phyloP scores from a whole-genome alignment of 1,140 invertebrate species.

The Dinoponera quadriceps region DNA sequence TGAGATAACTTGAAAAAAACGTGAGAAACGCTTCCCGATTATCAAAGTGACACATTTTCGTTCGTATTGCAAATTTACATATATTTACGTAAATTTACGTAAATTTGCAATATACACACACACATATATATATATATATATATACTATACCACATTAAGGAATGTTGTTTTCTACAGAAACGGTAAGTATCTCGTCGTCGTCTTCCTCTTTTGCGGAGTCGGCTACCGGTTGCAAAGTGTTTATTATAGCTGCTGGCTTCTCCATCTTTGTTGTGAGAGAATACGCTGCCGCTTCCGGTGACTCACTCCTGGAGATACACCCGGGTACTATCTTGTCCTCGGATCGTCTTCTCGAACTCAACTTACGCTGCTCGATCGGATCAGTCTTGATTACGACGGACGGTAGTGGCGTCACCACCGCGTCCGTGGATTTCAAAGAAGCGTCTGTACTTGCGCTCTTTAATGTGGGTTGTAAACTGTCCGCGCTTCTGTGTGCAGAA shows the following conservation, averaged over 20 bases:
- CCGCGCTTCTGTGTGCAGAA: not conserved
- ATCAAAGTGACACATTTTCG: not conserved
- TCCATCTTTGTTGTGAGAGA: conserved; percentile 16
- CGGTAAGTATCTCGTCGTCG: conserved; percentile 19
- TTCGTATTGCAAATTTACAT: conserved; percentile 6
- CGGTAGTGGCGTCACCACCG: not conserved
- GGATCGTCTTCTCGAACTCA: not conserved
- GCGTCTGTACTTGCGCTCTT: not conserved
- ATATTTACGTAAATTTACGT: conserved; percentile 9
- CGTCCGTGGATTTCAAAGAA: not conserved
- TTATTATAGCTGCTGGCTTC: not conserved
- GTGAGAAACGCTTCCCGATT: no score
- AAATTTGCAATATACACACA: conserved; percentile 21
- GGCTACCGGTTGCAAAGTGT: not conserved
- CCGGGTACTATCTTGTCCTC: not conserved
- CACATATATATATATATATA: conserved; percentile 5
- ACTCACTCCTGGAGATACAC: not conserved
- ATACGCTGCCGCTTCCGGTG: not conserved
- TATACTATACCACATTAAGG: conserved; percentile 57
- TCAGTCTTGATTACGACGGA: conserved; percentile 26
- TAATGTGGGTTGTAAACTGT: not conserved
- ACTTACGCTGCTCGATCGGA: not conserved
- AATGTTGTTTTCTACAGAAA: conserved; percentile 61
- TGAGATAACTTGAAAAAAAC: conserved; percentile 28
- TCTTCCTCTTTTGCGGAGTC: not conserved